Evolutionary conservation across 2,888 invertebrate genomes (phyloP).

Genomic region (Nineta flava): DNA sequence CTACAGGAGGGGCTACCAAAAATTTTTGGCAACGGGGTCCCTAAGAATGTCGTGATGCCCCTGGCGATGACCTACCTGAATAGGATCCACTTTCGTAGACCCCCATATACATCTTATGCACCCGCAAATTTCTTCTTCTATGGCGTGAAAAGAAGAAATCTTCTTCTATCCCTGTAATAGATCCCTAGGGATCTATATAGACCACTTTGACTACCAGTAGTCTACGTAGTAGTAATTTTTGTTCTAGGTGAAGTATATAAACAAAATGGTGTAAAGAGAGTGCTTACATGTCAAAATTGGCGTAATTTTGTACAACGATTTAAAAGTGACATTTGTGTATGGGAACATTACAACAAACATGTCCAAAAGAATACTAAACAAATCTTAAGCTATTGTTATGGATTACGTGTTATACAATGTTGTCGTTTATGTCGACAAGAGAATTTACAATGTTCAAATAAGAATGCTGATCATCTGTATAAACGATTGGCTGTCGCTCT

Average conservation of each 20-base stretch:
- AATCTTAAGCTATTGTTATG: neutral
- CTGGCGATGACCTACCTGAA: too few species aligned
- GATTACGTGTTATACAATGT: neutral
- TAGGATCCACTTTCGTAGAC: too few species aligned
- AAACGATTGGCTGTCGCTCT: neutral
- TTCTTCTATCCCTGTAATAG: too few species aligned
- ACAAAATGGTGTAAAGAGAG: neutral
- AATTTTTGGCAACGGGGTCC: too few species aligned
- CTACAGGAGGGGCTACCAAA: too few species aligned
- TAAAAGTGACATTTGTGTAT: neutral
- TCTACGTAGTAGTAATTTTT: too few species aligned
- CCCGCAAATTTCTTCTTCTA: too few species aligned
- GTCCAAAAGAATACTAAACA: neutral
- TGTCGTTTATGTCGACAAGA: slow-evolving; percentile 1
- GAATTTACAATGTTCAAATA: neutral
- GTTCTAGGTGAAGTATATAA: neutral
- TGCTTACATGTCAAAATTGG: neutral
- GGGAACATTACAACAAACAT: slow-evolving; percentile 1
- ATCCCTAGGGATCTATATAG: too few species aligned
- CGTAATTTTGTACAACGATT: neutral
- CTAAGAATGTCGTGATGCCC: too few species aligned
- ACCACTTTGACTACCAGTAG: too few species aligned
- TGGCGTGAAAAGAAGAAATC: too few species aligned
- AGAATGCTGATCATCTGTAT: neutral
- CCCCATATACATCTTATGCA: too few species aligned